Evolutionary conservation across 2,113 vertebrate genomes (phyloP), one percentile per base, ranked within the genome.

Genomic region (Setophaga kirtlandii): DNA sequence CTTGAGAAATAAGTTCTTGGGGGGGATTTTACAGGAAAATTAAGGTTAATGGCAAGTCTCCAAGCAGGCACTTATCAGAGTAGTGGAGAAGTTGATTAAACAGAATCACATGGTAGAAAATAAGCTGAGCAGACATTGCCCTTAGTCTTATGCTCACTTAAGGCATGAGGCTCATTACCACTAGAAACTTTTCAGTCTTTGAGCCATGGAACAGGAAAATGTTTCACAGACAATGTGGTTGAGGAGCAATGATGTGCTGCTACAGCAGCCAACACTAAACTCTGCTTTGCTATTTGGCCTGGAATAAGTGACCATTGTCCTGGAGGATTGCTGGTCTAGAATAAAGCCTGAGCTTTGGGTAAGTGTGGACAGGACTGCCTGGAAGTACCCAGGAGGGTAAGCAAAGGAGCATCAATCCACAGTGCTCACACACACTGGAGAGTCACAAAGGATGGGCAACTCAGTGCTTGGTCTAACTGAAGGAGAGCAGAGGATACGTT

Each of bases 1-100:
- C 95, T 90, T 84, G n/a, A 83, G 37, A 96, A 95, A 63, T 88
- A 92, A 83, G 56, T 93, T 94, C 44, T 93, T 88, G 30, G 65
- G 42, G 70, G 28, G 56, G 64, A 88, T 96, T 97, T 92, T 93
- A 58, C 63, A 91, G 44, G 74, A 85, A 88, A 96, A 73, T 77
- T 55, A 93, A 94, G 76, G 60, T 76, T 93, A 49, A 28, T 83
- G 92, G 94, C 85, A 89, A 52, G 67, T 94, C 33, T 97, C 93
- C 86, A 83, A 91, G 74, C 47, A 87, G 31, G 50, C 81, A 67
- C 44, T 92, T 90, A 90, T 53, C 76, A 69, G 65, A 77, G 62
- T 79, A 88, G 80, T 67, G 58, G 15, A 93, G 63, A 92, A 91
- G 55, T 53, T 92, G 83, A 93, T 95, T 96, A 92, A 95, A 80